These are phyloP conservation scores for Petrocephalus sullivani DNA, from an alignment of 2,797 vertebrate species.

Conservation along the genomic window DNA sequence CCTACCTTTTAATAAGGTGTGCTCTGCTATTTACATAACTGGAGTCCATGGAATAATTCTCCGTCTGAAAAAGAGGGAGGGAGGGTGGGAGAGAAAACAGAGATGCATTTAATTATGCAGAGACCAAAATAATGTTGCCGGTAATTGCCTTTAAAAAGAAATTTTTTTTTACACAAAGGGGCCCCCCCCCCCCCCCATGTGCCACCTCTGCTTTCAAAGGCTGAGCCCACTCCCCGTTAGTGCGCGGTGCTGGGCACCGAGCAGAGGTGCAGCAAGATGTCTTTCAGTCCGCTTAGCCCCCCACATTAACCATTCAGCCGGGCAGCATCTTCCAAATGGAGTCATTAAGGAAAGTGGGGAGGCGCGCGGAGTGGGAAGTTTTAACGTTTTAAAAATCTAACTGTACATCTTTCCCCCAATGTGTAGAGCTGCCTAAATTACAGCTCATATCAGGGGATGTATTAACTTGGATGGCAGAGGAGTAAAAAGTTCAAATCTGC, in stretches of 20 bases:
- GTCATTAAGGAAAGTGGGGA: constrained; percentile 58
- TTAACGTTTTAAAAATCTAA: constrained; percentile 44
- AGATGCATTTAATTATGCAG: constrained; percentile 66
- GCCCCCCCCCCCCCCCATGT: constrained; percentile 35
- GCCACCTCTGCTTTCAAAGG: constrained; percentile 60
- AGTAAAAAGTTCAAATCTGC: constrained; percentile 62
- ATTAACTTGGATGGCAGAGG: constrained; percentile 61
- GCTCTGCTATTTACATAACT: constrained; percentile 99
- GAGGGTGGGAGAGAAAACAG: constrained; percentile 51
- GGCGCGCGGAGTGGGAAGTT: constrained; percentile 34
- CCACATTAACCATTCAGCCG: constrained; percentile 43
- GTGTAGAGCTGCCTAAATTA: constrained; percentile 56
- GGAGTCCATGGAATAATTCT: constrained; percentile 98
- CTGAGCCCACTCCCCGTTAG: constrained; percentile 62
- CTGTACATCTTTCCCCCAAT: constrained; percentile 43
- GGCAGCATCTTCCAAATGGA: constrained; percentile 60
- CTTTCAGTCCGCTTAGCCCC: constrained; percentile 18
- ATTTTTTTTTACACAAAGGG: constrained; percentile 70
- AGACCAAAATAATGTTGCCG: constrained; percentile 65
- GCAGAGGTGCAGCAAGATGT: constrained; percentile 52
- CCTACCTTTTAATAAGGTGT: constrained; percentile 99
- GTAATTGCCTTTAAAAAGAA: constrained; percentile 71
- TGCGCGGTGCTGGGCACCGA: constrained; percentile 55
- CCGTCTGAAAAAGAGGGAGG: constrained; percentile 77
- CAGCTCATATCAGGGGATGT: constrained; percentile 59